Evolutionary conservation across 2,797 vertebrate genomes (phyloP), one percentile per base, ranked within the genome.

Genomic region (Hippopotamyrus pictus): DNA sequence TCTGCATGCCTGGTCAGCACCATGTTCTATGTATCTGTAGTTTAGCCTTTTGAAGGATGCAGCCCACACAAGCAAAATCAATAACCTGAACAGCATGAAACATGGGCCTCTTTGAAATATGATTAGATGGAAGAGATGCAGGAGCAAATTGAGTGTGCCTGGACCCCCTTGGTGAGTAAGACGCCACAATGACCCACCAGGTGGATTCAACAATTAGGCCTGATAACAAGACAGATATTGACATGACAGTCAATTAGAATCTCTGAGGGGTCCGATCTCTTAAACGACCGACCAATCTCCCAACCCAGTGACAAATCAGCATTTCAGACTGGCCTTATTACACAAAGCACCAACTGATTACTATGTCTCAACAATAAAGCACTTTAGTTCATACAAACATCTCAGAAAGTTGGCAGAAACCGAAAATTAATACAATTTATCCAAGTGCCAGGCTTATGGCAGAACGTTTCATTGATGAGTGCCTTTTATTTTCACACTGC

Each of bases 1-100:
- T 19, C 41, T 29, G 5, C 8, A 22, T 37, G 41, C 11, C 87
- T 83, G 44, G 19, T 73, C 86, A 44, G 25, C 22, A 33, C 41
- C 87, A 69, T 5, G 46, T 5, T 51, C 57, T 79, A 88, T 87
- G 76, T 79, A 88, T 87, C 87, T 83, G 14, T 1, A 62, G 50
- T 22, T 87, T 48, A 53, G 14, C n/a, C 87, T 62, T 90, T 84
- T 88, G 76, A 90, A 62, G 89, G 73, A 62, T 85, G 41, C 87
- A 41, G 33, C 46, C 17, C 44, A 50, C 44, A 41, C 41, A 53
- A 53, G 37, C 57, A 69, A 83, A 84, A 90, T 90, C 89, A 90
- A 65, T 90, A 84, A 65, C 76, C 54, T 48, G 6, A 69, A 41
- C 69, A 48, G 59, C 89, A 84, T 88, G 17, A 85, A 88, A 88